phyloP scores from a whole-genome alignment of 2,888 invertebrate genomes.

The Drosophila bunnanda region DNA sequence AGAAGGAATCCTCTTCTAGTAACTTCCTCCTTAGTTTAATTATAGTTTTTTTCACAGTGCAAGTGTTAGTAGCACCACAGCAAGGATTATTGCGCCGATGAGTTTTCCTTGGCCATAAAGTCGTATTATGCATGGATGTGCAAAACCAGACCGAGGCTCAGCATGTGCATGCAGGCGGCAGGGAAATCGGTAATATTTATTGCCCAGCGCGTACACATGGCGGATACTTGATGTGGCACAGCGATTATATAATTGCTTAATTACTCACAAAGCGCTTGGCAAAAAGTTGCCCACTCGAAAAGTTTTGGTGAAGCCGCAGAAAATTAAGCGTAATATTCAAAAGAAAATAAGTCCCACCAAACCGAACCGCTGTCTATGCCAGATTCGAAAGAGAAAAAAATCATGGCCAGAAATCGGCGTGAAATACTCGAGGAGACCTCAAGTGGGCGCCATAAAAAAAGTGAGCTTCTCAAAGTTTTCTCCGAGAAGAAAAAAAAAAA shows the following conservation, averaged over 20 bases:
- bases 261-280: constrained; percentile 49
- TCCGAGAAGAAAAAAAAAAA: constrained; percentile 43
- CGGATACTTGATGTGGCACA: constrained; percentile 45
- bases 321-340: constrained; percentile 58
- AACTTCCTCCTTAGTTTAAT: too few relatives aligned
- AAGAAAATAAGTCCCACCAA: constrained; percentile 41
- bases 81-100: constrained; percentile 65
- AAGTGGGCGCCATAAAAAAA: constrained; percentile 66
- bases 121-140: constrained; percentile 58
- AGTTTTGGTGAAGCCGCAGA: constrained; percentile 45
- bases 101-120: constrained; percentile 60
- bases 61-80: constrained; percentile 38
- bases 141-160: constrained; percentile 17
- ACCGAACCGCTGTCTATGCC: constrained; percentile 25
- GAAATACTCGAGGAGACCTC: constrained; percentile 77
- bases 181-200: constrained; percentile 33
- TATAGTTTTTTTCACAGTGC: constrained; percentile 47
- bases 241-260: constrained; percentile 65
- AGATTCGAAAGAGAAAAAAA: constrained; percentile 29
- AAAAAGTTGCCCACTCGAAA: constrained; percentile 52
- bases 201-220: constrained; percentile 27
- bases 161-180: background rate
- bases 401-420: constrained; percentile 69
- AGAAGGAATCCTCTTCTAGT: too few relatives aligned
- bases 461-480: constrained; percentile 9